A percentile compares a stretch with the other conserved stretches of the same genome.
Evolutionary conservation across 1,140 invertebrate genomes (phyloP).

Genomic region (Brachionus calyciflorus): DNA sequence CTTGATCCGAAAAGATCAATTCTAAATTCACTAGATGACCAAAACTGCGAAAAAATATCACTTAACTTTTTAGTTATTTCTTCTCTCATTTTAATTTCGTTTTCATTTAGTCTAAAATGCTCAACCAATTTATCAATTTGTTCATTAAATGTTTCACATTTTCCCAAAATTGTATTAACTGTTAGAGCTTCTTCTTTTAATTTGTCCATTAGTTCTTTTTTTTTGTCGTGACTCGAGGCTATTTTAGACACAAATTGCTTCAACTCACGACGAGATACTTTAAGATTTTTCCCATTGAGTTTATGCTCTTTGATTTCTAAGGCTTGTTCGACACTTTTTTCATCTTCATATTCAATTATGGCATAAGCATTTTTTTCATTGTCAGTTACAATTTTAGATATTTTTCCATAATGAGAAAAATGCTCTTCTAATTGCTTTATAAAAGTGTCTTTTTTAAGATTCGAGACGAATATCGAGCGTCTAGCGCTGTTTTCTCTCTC

Average conservation of each 20-base stretch:
- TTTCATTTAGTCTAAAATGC: not conserved
- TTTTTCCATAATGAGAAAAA: conserved; percentile 35
- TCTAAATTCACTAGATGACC: not conserved
- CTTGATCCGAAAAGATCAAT: conserved; percentile 16
- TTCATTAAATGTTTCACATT: conserved; percentile 24
- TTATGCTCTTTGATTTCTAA: not conserved
- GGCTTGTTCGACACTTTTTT: conserved; percentile 12
- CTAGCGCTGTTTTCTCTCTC: conserved; percentile 31
- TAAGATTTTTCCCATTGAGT: conserved; percentile 13
- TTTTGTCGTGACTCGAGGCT: not conserved
- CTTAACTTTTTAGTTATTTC: not conserved
- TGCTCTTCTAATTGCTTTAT: conserved; percentile 29
- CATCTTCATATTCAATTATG: conserved; percentile 27
- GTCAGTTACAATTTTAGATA: conserved; percentile 27
- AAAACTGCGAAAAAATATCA: conserved; percentile 6
- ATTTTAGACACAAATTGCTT: conserved; percentile 43
- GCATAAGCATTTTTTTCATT: conserved; percentile 40
- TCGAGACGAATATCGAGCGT: conserved; percentile 1
- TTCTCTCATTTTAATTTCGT: not conserved
- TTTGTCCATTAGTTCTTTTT: conserved; percentile 19
- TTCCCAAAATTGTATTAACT: conserved; percentile 14
- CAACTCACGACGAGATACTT: conserved; percentile 6
- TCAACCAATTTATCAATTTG: conserved; percentile 26
- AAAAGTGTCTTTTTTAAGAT: conserved; percentile 40
- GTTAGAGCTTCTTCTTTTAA: conserved; percentile 21